phyloP scores from a whole-genome alignment of 2,113 vertebrate species.

The Prolemur simus region DNA sequence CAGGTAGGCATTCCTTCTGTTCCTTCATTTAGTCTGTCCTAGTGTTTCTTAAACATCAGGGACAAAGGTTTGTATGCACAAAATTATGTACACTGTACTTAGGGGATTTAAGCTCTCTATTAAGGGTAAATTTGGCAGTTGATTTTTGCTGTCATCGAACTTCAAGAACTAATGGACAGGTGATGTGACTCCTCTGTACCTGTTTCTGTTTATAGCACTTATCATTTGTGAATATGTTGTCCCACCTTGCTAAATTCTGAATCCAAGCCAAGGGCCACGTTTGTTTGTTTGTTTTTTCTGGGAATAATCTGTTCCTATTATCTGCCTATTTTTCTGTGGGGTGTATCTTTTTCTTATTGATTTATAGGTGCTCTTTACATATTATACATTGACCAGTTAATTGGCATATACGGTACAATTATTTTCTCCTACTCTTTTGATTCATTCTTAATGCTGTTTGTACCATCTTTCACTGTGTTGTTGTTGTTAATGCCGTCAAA shows the following conservation, averaged over 20 bases:
- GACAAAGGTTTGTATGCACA: background rate
- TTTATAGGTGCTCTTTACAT: slow-evolving; percentile 20
- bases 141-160: background rate
- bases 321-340: background rate
- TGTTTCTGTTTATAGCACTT: background rate
- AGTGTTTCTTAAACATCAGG: background rate
- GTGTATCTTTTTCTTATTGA: background rate
- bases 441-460: background rate
- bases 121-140: background rate
- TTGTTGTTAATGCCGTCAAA: background rate
- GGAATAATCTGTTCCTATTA: background rate
- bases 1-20: background rate
- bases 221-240: background rate
- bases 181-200: background rate
- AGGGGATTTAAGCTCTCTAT: background rate
- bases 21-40: background rate
- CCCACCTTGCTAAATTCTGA: background rate
- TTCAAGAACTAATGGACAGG: background rate
- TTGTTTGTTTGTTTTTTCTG: background rate
- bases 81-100: background rate
- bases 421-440: background rate
- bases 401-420: background rate
- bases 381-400: background rate
- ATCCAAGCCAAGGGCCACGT: background rate
- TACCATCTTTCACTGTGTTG: background rate